A percentile compares a stretch with the other conserved stretches of the same genome.
Evolutionary conservation across 2,113 vertebrate genomes (phyloP).

Genomic region (Marmota monax): DNA sequence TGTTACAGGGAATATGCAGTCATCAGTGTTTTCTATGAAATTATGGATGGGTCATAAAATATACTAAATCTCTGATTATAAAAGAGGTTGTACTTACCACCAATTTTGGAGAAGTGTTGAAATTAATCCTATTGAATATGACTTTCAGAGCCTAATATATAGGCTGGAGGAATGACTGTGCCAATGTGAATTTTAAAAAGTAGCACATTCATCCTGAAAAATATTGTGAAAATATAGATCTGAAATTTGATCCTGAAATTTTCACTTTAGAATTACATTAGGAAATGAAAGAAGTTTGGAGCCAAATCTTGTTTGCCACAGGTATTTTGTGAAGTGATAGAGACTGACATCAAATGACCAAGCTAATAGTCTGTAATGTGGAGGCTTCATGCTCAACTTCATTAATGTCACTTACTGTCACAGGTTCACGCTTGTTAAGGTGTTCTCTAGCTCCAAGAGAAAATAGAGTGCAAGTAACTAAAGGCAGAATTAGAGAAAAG

Average conservation of each 20-base stretch:
- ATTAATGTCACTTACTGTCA: slow-evolving; percentile 51
- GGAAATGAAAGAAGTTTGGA: not conserved
- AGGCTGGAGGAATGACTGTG: not conserved
- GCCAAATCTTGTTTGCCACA: not conserved
- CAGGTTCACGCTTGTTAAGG: not conserved
- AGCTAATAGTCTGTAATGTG: slow-evolving; percentile 30
- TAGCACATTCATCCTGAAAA: not conserved
- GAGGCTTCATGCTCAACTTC: slow-evolving; percentile 49
- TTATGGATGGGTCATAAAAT: not conserved
- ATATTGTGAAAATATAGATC: not conserved
- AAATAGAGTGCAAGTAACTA: not conserved
- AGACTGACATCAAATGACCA: slow-evolving; percentile 47
- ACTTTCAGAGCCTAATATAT: not conserved
- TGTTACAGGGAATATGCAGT: not conserved
- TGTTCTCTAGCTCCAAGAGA: not conserved
- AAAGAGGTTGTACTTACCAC: not conserved
- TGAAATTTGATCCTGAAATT: not conserved
- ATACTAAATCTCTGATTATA: not conserved
- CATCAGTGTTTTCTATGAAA: not conserved
- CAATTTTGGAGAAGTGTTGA: not conserved
- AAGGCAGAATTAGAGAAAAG: slow-evolving; percentile 11
- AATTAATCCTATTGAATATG: not conserved
- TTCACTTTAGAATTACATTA: not conserved
- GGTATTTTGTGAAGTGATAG: slow-evolving; percentile 35
- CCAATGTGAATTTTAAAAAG: not conserved